Conservation (phyloP, 2,888 invertebrate species). For the Nemotelus pantherinus region DNA sequence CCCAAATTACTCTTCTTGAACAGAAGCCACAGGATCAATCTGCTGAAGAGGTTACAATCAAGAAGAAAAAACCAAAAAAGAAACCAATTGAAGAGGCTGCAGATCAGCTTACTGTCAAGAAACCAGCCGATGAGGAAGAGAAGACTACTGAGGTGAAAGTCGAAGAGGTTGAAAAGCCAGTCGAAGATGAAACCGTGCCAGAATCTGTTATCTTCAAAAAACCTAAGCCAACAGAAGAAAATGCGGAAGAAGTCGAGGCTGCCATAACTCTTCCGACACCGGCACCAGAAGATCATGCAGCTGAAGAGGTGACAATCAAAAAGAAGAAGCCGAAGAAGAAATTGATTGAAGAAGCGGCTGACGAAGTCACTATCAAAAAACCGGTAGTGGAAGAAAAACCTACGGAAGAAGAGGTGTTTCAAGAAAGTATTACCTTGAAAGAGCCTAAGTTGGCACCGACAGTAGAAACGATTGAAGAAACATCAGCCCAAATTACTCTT, state of each 20-base stretch:
- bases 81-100: slow-evolving; percentile 60
- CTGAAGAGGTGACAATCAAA: slow-evolving; percentile 58
- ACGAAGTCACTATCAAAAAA: slow-evolving; percentile 56
- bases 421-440: slow-evolving; percentile 57
- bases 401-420: background rate
- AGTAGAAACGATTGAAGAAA: background rate
- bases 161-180: slow-evolving; percentile 55
- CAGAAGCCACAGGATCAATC: slow-evolving; percentile 56
- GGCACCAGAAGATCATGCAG: slow-evolving; percentile 54
- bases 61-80: slow-evolving; percentile 61
- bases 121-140: slow-evolving; percentile 51
- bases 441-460: slow-evolving; percentile 51
- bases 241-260: background rate
- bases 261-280: slow-evolving; percentile 14
- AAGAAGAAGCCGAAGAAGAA: slow-evolving; percentile 56
- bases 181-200: slow-evolving; percentile 48
- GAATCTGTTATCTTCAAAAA: background rate
- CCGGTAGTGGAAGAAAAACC: slow-evolving; percentile 56
- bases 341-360: slow-evolving; percentile 54
- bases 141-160: background rate
- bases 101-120: slow-evolving; percentile 60
- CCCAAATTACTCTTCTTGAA: background rate
- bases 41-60: slow-evolving; percentile 58
- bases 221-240: slow-evolving; percentile 4
- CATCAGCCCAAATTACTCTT: background rate